Conservation (phyloP, 2,797 vertebrate species). For the Typhlichthys subterraneus region DNA sequence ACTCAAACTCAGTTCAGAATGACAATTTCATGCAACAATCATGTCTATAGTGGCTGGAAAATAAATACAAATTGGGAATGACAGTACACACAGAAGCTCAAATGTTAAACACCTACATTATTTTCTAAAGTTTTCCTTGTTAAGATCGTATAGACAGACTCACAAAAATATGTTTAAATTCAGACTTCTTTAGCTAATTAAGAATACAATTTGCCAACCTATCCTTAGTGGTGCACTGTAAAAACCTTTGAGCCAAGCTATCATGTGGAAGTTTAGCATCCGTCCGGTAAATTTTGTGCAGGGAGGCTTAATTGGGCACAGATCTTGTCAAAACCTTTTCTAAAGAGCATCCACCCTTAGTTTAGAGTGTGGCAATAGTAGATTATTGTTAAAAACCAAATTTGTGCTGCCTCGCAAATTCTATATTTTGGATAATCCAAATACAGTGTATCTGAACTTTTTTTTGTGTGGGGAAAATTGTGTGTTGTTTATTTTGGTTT, state of each 20-base stretch:
- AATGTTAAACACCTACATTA: not conserved
- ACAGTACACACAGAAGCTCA: no score
- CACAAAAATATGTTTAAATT: conserved; percentile 29
- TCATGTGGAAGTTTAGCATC: conserved; percentile 60
- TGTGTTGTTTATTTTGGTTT: no score
- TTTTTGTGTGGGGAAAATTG: no score
- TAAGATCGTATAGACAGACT: conserved; percentile 44
- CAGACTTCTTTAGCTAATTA: conserved; percentile 59
- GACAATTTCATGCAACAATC: no score
- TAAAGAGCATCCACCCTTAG: conserved; percentile 50
- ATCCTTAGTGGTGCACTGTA: conserved; percentile 60
- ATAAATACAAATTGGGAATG: no score
- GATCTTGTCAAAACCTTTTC: conserved; percentile 65
- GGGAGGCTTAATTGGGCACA: conserved; percentile 70
- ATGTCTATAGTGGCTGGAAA: no score
- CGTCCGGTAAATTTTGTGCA: conserved; percentile 61
- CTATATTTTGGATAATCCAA: conserved; percentile 20
- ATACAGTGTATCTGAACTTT: not conserved
- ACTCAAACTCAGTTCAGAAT: no score
- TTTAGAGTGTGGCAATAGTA: conserved; percentile 41
- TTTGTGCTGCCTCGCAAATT: conserved; percentile 13
- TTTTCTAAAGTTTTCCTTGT: conserved; percentile 22
- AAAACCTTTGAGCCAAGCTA: conserved; percentile 66
- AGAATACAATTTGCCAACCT: conserved; percentile 53
- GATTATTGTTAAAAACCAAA: conserved; percentile 51